A percentile compares a stretch with the other conserved stretches of the same genome.
These are phyloP conservation scores for Plecotus auritus DNA, from an alignment of 2,113 vertebrate species.

Conservation along the genomic window DNA sequence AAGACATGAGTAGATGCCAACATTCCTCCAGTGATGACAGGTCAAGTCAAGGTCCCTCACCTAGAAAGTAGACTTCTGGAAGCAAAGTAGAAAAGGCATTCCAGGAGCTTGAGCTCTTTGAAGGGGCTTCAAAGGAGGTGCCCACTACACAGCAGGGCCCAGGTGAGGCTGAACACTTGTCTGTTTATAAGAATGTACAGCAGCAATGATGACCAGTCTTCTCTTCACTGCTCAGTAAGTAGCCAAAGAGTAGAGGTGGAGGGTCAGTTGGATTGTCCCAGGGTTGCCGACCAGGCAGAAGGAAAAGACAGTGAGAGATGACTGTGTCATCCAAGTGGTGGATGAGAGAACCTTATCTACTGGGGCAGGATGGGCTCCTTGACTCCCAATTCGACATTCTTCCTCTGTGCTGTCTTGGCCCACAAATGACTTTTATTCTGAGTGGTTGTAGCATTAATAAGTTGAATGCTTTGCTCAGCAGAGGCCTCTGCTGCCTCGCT, in stretches of 20 bases:
- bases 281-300: not conserved
- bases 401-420: not conserved
- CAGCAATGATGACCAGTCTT: not conserved
- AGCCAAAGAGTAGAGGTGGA: not conserved
- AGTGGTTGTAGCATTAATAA: slow-evolving; percentile 10
- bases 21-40: not conserved
- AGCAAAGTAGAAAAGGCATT: not conserved
- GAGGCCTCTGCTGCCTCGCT: slow-evolving; percentile 13
- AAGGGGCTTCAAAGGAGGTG: not conserved
- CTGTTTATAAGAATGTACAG: not conserved
- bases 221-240: not conserved
- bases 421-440: not conserved
- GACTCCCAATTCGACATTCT: not conserved
- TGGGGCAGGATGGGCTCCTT: not conserved
- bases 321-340: not conserved
- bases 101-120: not conserved
- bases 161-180: not conserved
- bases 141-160: not conserved
- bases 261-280: not conserved
- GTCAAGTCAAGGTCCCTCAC: not conserved
- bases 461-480: not conserved
- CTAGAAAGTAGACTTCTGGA: not conserved
- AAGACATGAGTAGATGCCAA: not conserved
- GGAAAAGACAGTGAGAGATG: not conserved
- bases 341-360: not conserved